Conservation (phyloP, 1,140 invertebrate species). For the Steinernema feltiae region DNA sequence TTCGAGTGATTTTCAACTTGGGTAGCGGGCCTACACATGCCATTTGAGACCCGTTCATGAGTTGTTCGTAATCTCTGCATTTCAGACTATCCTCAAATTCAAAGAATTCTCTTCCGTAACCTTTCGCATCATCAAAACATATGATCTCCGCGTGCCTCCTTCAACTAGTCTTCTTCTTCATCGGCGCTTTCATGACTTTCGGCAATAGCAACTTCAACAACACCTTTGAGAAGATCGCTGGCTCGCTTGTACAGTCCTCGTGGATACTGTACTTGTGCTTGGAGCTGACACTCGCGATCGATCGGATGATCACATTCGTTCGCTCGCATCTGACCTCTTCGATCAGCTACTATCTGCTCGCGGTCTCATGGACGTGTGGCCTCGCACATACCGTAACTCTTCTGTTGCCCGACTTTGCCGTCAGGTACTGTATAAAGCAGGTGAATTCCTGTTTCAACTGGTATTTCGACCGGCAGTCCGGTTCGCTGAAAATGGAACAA, state of each 20-base stretch:
- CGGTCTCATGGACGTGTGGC: background rate
- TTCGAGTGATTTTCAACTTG: no score
- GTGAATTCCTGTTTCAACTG: no score
- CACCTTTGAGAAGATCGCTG: background rate
- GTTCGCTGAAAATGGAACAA: no score
- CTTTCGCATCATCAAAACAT: background rate
- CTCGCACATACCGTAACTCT: background rate
- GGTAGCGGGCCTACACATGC: background rate
- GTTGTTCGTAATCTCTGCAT: background rate
- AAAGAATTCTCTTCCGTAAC: background rate
- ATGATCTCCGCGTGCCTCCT: background rate
- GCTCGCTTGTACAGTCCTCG: background rate
- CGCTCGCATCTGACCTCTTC: background rate
- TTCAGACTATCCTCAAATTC: background rate
- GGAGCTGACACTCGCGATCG: background rate
- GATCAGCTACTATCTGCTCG: background rate
- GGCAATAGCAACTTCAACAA: background rate
- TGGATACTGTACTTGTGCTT: background rate
- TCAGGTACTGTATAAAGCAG: background rate
- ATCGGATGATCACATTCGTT: background rate
- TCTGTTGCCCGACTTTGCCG: background rate
- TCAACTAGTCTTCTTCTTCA: background rate
- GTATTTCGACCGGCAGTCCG: no score
- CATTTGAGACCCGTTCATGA: background rate
- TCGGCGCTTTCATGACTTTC: background rate